Conservation (phyloP, 2,888 invertebrate species). For the Mesopsocus fuscifrons region DNA sequence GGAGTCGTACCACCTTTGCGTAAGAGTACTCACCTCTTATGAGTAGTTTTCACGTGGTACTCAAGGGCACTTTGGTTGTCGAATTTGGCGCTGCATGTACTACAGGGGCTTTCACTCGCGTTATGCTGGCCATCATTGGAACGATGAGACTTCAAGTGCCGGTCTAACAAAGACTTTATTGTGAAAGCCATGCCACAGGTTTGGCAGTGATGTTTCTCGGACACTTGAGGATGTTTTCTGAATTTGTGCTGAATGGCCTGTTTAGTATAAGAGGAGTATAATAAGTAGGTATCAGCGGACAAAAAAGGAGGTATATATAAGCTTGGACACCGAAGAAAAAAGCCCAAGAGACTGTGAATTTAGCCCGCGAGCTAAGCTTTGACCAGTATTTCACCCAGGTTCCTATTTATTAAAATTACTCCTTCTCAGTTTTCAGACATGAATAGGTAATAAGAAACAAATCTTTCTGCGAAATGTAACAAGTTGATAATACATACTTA, state of each 20-base stretch:
- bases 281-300: not conserved
- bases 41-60: constrained; percentile 33
- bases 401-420: no score
- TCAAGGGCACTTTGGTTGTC: constrained; percentile 33
- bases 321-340: no score
- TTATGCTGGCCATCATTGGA: constrained; percentile 19
- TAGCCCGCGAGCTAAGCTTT: no score
- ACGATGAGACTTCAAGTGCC: constrained; percentile 33
- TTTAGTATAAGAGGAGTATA: constrained; percentile 15
- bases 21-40: constrained; percentile 27
- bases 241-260: constrained; percentile 46
- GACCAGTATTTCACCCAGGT: no score
- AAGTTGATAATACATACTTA: no score
- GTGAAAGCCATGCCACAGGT: constrained; percentile 50
- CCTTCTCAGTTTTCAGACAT: no score
- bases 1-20: no score
- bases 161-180: constrained; percentile 32
- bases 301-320: no score
- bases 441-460: no score
- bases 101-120: constrained; percentile 26
- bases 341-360: no score
- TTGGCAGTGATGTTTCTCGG: constrained; percentile 41
- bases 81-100: constrained; percentile 36
- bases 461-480: no score
- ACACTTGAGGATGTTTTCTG: constrained; percentile 40